Conservation (phyloP, 2,113 vertebrate genomes). For the Vireo altiloquus region DNA sequence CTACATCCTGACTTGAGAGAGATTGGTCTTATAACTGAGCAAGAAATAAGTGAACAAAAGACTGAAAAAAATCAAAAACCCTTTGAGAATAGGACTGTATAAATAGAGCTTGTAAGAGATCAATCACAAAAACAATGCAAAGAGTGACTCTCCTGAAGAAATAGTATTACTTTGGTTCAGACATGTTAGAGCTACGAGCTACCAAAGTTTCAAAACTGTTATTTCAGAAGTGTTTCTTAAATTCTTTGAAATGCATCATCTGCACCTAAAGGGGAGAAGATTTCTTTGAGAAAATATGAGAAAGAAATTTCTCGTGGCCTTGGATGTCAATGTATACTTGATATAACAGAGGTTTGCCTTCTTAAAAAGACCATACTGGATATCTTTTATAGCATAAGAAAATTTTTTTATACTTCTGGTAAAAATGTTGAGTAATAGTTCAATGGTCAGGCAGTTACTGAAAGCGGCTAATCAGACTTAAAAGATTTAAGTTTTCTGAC, state of each 20-base stretch:
- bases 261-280: neutral
- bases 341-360: neutral
- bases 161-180: neutral
- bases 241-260: neutral
- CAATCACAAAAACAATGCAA: neutral
- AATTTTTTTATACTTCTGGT: neutral
- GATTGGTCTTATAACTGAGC: neutral
- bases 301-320: neutral
- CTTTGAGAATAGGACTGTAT: neutral
- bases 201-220: neutral
- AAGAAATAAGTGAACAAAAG: neutral
- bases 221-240: neutral
- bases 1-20: neutral
- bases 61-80: neutral
- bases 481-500: neutral
- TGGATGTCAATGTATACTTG: neutral
- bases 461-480: neutral
- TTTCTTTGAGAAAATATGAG: neutral
- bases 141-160: neutral
- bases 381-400: neutral
- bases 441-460: neutral
- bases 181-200: neutral
- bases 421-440: neutral
- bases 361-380: neutral
- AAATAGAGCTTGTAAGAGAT: neutral